phyloP scores from a whole-genome alignment of 2,797 vertebrate genomes.

The Macrochelys suwanniensis region DNA sequence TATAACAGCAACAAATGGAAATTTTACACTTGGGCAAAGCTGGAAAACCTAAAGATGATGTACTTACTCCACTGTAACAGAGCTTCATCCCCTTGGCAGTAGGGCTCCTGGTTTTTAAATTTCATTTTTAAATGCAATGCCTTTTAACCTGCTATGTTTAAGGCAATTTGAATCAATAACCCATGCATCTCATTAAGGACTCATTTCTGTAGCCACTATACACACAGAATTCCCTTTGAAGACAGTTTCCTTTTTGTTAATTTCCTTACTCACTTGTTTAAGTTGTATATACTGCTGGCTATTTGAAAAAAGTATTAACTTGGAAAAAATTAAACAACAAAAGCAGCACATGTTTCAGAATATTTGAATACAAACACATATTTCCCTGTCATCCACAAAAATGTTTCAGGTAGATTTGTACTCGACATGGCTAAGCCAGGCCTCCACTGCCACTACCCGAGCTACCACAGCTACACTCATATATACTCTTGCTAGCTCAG shows the following conservation, averaged over 20 bases:
- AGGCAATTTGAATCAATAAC: conserved; percentile 47
- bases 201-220: not conserved
- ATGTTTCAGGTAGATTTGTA: not conserved
- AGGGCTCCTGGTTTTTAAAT: conserved; percentile 30
- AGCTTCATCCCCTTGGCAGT: not conserved
- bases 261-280: not conserved
- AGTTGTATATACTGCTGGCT: not conserved
- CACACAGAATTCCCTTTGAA: not conserved
- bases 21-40: conserved; percentile 35
- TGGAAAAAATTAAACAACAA: not conserved
- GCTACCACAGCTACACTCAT: not conserved
- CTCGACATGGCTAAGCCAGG: not conserved
- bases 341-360: not conserved
- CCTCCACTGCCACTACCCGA: not conserved
- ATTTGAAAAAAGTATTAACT: not conserved
- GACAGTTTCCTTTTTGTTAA: not conserved
- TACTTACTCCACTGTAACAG: not conserved
- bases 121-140: conserved; percentile 12
- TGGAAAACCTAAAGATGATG: conserved; percentile 7
- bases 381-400: not conserved
- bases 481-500: not conserved
- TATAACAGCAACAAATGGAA: conserved; percentile 11
- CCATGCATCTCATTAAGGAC: conserved; percentile 4
- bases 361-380: not conserved
- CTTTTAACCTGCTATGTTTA: not conserved